A percentile compares a stretch with the other conserved stretches of the same genome.
Conservation (phyloP, 1,140 invertebrate genomes). For the Microplitis mediator region DNA sequence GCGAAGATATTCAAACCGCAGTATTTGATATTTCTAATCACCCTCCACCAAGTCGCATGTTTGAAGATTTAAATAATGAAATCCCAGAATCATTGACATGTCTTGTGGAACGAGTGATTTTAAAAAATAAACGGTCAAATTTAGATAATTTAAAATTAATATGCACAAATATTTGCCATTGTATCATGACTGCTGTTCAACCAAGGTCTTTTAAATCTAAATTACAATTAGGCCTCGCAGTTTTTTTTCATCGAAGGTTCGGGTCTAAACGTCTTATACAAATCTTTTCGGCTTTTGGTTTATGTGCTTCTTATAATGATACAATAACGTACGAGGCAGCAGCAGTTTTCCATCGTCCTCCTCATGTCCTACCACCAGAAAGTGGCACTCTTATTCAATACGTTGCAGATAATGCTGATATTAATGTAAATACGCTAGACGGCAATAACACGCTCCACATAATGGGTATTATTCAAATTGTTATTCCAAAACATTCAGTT, state of each 20-base stretch:
- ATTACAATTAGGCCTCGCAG: neutral
- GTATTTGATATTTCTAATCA: neutral
- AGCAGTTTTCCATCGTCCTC: neutral
- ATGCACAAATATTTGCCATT: too few species aligned
- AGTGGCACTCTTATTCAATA: neutral
- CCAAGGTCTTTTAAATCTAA: neutral
- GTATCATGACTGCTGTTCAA: conserved; percentile 1
- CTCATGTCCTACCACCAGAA: neutral
- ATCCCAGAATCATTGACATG: neutral
- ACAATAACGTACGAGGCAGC: neutral
- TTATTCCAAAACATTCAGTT: neutral
- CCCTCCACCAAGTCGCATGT: neutral
- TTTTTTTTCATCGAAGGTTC: conserved; percentile 35
- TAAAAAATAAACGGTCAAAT: neutral
- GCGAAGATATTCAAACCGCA: neutral
- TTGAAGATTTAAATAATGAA: neutral
- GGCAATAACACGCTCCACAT: neutral
- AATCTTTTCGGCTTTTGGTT: neutral
- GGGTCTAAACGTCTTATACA: conserved; percentile 29
- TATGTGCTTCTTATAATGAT: neutral
- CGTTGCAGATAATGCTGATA: neutral
- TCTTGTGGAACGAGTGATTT: neutral
- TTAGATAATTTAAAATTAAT: neutral
- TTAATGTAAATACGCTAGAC: neutral
- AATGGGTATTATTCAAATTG: neutral